These are phyloP conservation scores for Apocrypta bakeri DNA, from an alignment of 1,140 invertebrate species.

Conservation along the genomic window DNA sequence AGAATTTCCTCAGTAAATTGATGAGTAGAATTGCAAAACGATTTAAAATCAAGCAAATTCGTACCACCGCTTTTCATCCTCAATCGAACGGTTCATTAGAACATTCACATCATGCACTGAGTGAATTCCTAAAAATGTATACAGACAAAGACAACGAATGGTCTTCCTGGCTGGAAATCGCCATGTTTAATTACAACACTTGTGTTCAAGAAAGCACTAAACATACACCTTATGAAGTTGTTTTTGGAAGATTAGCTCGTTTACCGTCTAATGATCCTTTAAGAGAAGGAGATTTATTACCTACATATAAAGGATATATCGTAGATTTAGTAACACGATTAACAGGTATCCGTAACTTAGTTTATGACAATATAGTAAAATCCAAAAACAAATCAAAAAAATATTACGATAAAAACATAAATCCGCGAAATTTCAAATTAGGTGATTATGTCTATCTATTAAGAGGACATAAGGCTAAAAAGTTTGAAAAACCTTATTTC, in stretches of 20 bases:
- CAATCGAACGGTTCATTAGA: conserved; percentile 65
- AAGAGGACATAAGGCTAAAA: too few species aligned
- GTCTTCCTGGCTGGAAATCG: background rate
- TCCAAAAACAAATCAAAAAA: background rate
- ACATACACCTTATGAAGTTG: background rate
- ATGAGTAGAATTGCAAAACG: background rate
- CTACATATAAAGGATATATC: background rate
- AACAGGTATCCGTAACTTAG: background rate
- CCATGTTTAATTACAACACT: background rate
- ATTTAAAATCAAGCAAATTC: conserved; percentile 3
- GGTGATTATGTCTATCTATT: too few species aligned
- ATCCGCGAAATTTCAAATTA: too few species aligned
- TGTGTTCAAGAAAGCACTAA: background rate
- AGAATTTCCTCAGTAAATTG: background rate
- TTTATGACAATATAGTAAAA: background rate
- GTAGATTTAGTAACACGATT: background rate
- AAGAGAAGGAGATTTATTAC: conserved; percentile 2
- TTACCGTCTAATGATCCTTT: too few species aligned
- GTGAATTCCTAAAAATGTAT: conserved; percentile 53
- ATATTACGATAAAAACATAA: background rate
- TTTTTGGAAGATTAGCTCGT: too few species aligned
- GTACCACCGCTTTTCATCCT: conserved; percentile 42
- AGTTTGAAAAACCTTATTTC: too few species aligned
- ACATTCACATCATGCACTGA: conserved; percentile 62
- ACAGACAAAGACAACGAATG: background rate